Base-by-base conservation (phyloP, 2,888 invertebrate genomes). In the Pimpla rufipes region DNA sequence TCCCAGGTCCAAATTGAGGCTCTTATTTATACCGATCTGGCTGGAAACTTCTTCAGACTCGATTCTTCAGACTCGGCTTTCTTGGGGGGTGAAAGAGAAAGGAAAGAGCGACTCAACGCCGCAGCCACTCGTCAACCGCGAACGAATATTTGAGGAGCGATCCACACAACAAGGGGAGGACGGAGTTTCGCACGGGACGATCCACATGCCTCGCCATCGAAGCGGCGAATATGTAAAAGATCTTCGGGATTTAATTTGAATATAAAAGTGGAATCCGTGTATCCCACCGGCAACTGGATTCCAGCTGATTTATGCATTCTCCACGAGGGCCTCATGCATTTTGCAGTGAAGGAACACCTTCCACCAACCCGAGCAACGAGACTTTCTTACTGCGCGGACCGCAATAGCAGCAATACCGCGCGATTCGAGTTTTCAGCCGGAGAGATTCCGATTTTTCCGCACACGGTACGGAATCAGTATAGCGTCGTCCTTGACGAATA, bases 201-300 rank as follows among this genome's bases (percentile, higher is more conserved):
- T 79, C 71, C 75, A 45, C 75, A 79, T 71, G 16, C 45, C 76
- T 75, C 37, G 37, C 79, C 67, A 83, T 83, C 79, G 76, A 83
- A 79, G 76, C 76, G 45, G 62, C 76, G 83, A 83, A 83, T 83
- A 83, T 83, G 83, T 83, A 83, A 83, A 83, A 79, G 76, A 79
- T 79, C 79, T 79, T 73, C 67, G 76, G 79, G 83, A 83, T 83
- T 83, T 79, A 83, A 83, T 83, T 83, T 83, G 83, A 83, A 83
- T 83, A 79, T 79, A 76, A 83, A 83, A 83, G 79, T 83, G 52
- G 83, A 83, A 83, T 83, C 79, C 76, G 79, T 83, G 83, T 83
- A 83, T 83, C 67, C 71, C 79, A 66, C 57, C 29, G 71, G 71
- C 83, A 67, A 76, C 79, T 79, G 76, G 83, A 83, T 83, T 79